These are phyloP conservation scores for Metacarcinus magister DNA, from an alignment of 2,888 invertebrate genomes.

Conservation along the genomic window DNA sequence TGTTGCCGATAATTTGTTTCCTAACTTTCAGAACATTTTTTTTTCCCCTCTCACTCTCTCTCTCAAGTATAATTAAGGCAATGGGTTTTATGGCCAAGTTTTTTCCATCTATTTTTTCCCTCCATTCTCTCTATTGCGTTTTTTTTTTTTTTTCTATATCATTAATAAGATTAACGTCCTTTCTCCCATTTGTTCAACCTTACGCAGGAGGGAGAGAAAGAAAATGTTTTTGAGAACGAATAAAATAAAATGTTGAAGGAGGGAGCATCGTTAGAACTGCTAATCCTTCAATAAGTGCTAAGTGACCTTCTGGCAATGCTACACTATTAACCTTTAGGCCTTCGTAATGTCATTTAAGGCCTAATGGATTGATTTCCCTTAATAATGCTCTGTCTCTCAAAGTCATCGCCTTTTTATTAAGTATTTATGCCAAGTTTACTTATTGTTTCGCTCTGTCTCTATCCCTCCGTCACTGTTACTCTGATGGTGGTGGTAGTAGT, in stretches of 20 bases:
- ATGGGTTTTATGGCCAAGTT: background rate
- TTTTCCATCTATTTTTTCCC: background rate
- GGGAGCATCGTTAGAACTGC: background rate
- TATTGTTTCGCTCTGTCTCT: conserved; percentile 53
- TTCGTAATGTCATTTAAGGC: background rate
- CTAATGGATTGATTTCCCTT: background rate
- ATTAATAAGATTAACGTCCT: background rate
- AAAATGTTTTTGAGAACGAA: background rate
- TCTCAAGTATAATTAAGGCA: background rate
- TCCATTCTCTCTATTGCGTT: background rate
- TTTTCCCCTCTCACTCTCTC: conserved; percentile 22
- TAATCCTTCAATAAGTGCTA: background rate
- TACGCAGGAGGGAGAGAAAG: background rate
- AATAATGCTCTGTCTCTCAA: background rate
- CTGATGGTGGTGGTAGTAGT: background rate
- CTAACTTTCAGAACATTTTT: too few relatives aligned
- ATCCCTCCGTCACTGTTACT: conserved; percentile 28
- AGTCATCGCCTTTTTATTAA: background rate
- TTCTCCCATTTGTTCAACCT: background rate
- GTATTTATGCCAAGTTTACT: background rate
- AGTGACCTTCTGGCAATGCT: background rate
- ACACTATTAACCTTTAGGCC: background rate
- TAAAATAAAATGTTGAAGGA: background rate
- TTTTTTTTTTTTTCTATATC: background rate
- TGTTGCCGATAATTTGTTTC: background rate